Conservation (phyloP, 37 sponge, comb jelly and placozoan genomes). For the Geodia barretti region DNA sequence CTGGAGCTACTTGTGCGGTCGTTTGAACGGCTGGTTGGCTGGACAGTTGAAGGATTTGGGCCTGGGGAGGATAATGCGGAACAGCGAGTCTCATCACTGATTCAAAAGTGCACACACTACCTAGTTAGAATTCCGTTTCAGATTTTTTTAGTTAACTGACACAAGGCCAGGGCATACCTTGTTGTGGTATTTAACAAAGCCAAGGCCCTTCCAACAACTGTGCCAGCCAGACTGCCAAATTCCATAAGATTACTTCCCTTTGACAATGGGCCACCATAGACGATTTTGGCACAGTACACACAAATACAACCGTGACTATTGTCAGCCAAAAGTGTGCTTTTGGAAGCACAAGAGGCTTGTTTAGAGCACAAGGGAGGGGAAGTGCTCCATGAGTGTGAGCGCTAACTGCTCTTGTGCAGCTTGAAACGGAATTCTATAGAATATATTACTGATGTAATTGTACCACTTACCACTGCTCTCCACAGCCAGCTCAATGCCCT, state of each 20-base stretch:
- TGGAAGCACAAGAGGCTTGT: background rate
- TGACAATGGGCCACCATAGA: background rate
- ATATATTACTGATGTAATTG: background rate
- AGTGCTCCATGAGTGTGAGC: background rate
- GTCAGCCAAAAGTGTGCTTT: background rate
- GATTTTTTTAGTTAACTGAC: background rate
- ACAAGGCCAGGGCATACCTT: background rate
- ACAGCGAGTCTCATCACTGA: background rate
- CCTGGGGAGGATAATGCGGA: background rate
- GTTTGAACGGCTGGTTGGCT: background rate
- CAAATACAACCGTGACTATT: background rate
- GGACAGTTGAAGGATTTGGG: slow-evolving; percentile 17
- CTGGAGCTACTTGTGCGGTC: slow-evolving; percentile 1
- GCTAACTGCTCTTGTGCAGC: background rate
- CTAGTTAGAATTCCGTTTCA: slow-evolving; percentile 37
- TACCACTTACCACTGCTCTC: background rate
- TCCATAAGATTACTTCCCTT: background rate
- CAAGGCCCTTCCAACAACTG: slow-evolving; percentile 3
- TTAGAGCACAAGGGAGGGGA: background rate
- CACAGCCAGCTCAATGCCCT: slow-evolving; percentile 21
- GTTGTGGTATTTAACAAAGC: background rate
- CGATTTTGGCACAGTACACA: background rate
- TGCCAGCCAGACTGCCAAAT: slow-evolving; percentile 43
- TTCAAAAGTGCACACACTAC: background rate
- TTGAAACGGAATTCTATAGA: slow-evolving; percentile 39